Conservation (phyloP, 1,140 invertebrate genomes). For the Glossosoma conforme region DNA sequence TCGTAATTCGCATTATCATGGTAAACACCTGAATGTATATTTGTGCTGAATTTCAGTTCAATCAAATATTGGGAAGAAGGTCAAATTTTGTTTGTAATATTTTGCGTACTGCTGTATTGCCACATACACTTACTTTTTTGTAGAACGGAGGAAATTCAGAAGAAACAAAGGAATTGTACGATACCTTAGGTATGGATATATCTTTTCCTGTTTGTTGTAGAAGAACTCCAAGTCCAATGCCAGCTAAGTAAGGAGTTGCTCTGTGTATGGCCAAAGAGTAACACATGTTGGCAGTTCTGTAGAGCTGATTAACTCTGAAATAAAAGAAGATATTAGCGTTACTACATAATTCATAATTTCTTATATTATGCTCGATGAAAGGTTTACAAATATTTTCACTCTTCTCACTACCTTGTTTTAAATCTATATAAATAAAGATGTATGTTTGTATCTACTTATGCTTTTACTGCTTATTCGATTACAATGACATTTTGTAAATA, state of each 20-base stretch:
- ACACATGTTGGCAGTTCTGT: constrained; percentile 59
- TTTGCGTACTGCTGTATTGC: no score
- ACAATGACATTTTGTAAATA: no score
- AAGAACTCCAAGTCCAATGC: constrained; percentile 56
- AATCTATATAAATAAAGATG: constrained; percentile 15
- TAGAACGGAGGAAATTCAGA: no score
- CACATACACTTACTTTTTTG: no score
- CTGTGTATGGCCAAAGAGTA: constrained; percentile 58
- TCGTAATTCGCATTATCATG: no score
- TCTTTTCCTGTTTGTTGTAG: constrained; percentile 49
- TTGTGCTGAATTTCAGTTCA: no score
- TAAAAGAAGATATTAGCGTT: neutral
- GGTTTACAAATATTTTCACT: no score
- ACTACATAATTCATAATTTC: neutral
- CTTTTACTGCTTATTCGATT: neutral
- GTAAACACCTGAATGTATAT: no score
- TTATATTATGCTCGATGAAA: no score
- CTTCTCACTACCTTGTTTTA: no score
- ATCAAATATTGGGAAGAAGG: no score
- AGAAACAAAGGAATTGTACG: neutral
- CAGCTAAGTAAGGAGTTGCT: constrained; percentile 61
- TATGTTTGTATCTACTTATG: neutral
- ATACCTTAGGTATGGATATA: constrained; percentile 40
- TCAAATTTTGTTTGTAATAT: no score
- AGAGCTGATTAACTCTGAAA: constrained; percentile 60